Percentiles rank a stretch among this genome's conserved stretches.
phyloP scores from a whole-genome alignment of 2,113 vertebrate genomes.

The Pluvialis apricaria region DNA sequence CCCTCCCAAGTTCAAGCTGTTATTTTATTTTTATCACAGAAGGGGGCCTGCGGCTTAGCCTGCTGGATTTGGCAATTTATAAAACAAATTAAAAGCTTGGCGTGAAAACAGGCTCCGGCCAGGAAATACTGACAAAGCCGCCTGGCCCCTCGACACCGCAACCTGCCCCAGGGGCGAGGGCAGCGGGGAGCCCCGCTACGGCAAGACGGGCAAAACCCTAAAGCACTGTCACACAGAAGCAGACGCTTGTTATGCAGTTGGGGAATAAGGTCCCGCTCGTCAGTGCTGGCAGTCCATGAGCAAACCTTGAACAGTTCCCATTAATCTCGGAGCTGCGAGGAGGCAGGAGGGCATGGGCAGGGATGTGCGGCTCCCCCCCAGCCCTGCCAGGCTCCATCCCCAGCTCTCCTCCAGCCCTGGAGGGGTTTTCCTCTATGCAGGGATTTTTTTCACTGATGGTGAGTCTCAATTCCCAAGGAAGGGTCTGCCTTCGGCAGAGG shows the following conservation, averaged over 20 bases:
- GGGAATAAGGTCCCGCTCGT: background rate
- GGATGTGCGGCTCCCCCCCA: accelerated
- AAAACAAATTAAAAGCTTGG: constrained; percentile 34
- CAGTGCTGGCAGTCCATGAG: accelerated
- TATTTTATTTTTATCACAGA: constrained; percentile 55
- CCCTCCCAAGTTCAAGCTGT: constrained; percentile 20
- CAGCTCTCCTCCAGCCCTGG: background rate
- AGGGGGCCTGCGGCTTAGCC: background rate
- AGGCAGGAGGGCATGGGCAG: background rate
- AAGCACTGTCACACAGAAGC: background rate
- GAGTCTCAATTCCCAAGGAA: background rate
- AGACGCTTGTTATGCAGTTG: background rate
- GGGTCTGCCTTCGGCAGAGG: background rate
- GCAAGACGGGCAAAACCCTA: background rate
- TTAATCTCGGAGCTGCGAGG: accelerated
- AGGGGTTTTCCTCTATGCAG: background rate
- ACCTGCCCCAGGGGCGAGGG: background rate
- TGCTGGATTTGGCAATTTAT: background rate
- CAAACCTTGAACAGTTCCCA: background rate
- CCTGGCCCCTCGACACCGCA: accelerated
- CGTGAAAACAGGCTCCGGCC: background rate
- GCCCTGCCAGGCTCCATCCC: background rate
- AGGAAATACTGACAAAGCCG: background rate
- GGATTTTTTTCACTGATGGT: background rate
- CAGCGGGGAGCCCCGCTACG: accelerated